These are phyloP conservation scores for Dermochelys coriacea DNA, from an alignment of 2,797 vertebrate species.

Conservation along the genomic window DNA sequence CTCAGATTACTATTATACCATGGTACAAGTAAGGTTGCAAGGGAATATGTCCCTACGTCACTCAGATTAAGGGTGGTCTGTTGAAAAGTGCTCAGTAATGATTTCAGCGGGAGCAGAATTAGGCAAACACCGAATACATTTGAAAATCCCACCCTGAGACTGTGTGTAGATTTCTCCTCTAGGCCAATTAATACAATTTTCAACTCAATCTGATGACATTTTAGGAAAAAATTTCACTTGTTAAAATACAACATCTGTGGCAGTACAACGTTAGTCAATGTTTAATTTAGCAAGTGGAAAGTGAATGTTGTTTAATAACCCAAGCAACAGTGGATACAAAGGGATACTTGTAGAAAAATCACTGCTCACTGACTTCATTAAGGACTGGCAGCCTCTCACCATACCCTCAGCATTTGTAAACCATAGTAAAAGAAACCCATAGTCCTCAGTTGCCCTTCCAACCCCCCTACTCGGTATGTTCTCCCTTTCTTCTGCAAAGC, in stretches of 20 bases:
- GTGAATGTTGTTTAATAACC: neutral
- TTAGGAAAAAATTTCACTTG: neutral
- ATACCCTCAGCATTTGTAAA: neutral
- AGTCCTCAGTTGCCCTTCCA: accelerated
- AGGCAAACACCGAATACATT: neutral
- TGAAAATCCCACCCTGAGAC: neutral
- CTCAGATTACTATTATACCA: neutral
- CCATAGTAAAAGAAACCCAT: accelerated
- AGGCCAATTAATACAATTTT: neutral
- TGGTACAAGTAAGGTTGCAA: neutral
- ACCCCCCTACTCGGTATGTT: no score
- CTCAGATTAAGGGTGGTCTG: accelerated
- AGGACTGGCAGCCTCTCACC: neutral
- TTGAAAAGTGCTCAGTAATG: accelerated
- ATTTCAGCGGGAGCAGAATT: accelerated
- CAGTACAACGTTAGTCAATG: neutral
- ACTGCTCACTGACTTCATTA: neutral
- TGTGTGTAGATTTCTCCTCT: neutral
- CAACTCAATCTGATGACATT: neutral
- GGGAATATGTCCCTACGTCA: accelerated
- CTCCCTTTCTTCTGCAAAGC: neutral
- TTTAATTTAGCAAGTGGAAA: neutral
- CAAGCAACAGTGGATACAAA: neutral
- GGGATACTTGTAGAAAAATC: neutral
- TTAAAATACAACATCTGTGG: neutral